Base-by-base conservation (phyloP, 2,797 vertebrate genomes). In the Sphaeramia orbicularis region DNA sequence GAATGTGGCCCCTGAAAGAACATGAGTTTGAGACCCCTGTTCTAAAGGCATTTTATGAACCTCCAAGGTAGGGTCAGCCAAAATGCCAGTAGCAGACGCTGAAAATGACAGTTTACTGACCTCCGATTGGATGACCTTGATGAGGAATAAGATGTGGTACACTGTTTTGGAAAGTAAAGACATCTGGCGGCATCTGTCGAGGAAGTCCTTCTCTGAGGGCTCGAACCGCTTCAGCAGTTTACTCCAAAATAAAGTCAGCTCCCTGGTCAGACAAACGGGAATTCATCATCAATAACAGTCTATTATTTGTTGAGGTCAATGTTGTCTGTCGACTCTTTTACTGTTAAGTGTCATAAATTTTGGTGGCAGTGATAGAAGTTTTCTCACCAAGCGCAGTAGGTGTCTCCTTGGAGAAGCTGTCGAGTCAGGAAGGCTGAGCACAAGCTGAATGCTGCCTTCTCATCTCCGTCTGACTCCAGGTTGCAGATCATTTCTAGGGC, bases 111-210 rank as follows among this genome's bases (percentile, higher is more conserved):
- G 10, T 58, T 69, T 36, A 89, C 94, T 95, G 90, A 99, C 98
- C 97, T 99, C 97, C 86, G 98, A 99, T 87, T 99, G 98, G 90
- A 99, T 96, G 88, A 99, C 96, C 92, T 98, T 98, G 91, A 99
- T 98, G 80, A 99, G 92, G 89, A 98, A 98, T 87, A 99, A 95
- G 89, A 99, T 96, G 86, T 99, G 98, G 90, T 96, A 99, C 15
- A 98, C 96, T 0, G 96, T 98, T 94, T 97, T 98, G 60, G 96
- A 97, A 74, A 98, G 91, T 63, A 95, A 91, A 66, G 97, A 99
- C 92, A 99, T 95, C 61, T 98, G 96, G 53, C 95, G 96, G 71
- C 97, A 99, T 91, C 93, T 92, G 80, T 97, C 96, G 30, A 99
- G 92, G 89, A 99, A 99, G 3, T 93, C 92, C 74, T 96, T 96